These are phyloP conservation scores for Calidris pygmaea DNA, from an alignment of 2,113 vertebrate species.

Conservation along the genomic window DNA sequence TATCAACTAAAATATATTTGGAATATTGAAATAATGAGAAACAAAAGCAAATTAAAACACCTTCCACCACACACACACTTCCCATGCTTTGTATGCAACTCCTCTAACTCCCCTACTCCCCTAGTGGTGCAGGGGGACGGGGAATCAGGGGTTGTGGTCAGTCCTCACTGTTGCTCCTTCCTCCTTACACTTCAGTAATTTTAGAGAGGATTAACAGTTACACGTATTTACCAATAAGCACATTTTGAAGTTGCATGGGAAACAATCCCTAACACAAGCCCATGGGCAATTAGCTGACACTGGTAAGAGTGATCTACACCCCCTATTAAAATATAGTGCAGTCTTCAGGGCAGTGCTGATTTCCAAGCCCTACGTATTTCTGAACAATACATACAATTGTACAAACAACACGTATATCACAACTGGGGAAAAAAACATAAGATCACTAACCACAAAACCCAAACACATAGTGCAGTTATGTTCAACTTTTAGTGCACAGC, in stretches of 20 bases:
- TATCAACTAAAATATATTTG: background rate
- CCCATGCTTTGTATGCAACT: background rate
- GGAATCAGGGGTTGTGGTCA: fast-evolving
- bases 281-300: background rate
- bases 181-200: background rate
- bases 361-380: background rate
- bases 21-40: background rate
- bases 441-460: background rate
- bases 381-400: background rate
- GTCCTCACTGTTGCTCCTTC: background rate
- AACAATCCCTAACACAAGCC: background rate
- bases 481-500: background rate
- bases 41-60: background rate
- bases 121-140: too few relatives aligned
- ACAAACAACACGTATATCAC: background rate
- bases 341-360: background rate
- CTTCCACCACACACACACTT: background rate
- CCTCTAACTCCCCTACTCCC: too few relatives aligned
- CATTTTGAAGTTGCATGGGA: background rate
- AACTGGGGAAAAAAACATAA: background rate
- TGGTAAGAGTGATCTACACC: background rate
- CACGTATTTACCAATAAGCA: background rate
- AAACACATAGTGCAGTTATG: fast-evolving
- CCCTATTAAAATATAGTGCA: background rate
- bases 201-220: background rate